phyloP scores from a whole-genome alignment of 2,888 invertebrate species.

The Norana najaformis region DNA sequence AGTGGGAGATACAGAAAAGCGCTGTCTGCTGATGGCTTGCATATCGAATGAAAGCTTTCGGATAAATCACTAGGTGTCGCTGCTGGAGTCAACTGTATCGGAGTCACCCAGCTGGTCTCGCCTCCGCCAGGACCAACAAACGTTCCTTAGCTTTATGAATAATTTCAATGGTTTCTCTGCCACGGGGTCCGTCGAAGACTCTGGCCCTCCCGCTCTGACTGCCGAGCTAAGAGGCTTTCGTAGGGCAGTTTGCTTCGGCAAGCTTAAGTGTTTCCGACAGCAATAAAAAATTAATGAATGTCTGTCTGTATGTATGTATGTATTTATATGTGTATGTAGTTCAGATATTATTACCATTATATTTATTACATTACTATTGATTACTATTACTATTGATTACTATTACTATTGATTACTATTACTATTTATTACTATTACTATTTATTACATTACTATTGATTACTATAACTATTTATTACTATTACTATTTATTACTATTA shows the following conservation, averaged over 20 bases:
- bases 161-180: not conserved
- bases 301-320: not conserved
- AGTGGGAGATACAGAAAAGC: not conserved
- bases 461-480: not conserved
- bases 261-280: slow-evolving; percentile 13
- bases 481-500: not conserved
- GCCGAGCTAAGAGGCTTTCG: not conserved
- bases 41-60: too few species aligned
- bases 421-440: too few species aligned
- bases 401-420: not conserved
- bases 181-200: not conserved
- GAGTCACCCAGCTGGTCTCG: not conserved
- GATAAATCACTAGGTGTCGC: not conserved
- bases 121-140: not conserved
- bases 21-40: not conserved
- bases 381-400: not conserved
- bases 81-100: not conserved
- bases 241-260: not conserved
- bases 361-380: not conserved
- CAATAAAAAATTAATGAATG: not conserved
- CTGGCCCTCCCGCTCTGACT: not conserved
- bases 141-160: not conserved
- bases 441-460: too few species aligned
- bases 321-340: too few species aligned
- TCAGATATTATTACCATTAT: too few species aligned